These are phyloP conservation scores for Diogma glabrata DNA, from an alignment of 2,888 invertebrate species.

Conservation along the genomic window DNA sequence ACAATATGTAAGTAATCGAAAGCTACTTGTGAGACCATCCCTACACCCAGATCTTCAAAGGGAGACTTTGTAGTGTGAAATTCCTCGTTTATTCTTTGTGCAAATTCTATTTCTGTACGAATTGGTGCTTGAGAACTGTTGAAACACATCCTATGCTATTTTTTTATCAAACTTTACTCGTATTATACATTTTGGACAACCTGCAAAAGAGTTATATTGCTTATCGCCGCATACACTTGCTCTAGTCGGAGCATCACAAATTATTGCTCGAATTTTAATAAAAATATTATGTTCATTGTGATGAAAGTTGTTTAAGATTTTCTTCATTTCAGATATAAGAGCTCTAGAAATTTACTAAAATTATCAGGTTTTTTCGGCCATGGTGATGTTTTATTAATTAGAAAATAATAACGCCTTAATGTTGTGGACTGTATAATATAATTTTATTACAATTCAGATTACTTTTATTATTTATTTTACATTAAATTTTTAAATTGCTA, in stretches of 20 bases:
- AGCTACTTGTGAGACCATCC: not conserved
- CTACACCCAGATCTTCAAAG: not conserved
- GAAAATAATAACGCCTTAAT: too few species aligned
- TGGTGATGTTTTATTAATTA: too few species aligned
- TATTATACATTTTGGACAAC: not conserved
- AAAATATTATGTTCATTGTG: not conserved
- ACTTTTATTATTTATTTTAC: too few species aligned
- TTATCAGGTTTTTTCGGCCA: not conserved
- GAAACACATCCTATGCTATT: constrained; percentile 2
- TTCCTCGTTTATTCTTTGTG: not conserved
- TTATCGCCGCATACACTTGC: not conserved
- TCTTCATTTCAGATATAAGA: not conserved
- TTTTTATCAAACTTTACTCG: not conserved
- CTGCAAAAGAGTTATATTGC: not conserved
- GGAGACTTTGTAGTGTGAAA: not conserved
- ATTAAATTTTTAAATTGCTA: too few species aligned
- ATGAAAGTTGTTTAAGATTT: not conserved
- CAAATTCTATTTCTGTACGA: not conserved
- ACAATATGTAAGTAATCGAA: not conserved
- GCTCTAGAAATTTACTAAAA: not conserved
- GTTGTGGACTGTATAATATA: too few species aligned
- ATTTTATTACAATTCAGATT: too few species aligned
- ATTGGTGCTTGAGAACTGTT: not conserved
- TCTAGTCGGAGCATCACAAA: not conserved
- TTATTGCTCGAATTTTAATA: not conserved